phyloP scores from a whole-genome alignment of 2,113 vertebrate genomes.

The Aldabrachelys gigantea region DNA sequence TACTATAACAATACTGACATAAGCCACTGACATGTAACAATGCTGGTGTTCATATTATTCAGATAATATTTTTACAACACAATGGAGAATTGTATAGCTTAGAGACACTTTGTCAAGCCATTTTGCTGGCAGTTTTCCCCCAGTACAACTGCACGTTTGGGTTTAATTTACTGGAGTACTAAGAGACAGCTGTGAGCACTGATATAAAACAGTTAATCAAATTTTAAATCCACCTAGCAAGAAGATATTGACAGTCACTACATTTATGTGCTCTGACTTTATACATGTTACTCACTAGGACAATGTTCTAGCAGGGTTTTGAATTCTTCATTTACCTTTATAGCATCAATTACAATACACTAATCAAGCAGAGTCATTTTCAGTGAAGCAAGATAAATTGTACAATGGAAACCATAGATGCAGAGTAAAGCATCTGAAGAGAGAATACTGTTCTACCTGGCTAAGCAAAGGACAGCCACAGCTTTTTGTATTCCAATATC shows the following conservation, averaged over 20 bases:
- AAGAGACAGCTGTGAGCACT: background rate
- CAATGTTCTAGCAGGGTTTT: background rate
- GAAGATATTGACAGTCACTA: constrained; percentile 21
- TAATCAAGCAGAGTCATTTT: background rate
- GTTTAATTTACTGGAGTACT: constrained; percentile 29
- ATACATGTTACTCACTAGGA: background rate
- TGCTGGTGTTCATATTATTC: no score
- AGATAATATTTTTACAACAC: background rate
- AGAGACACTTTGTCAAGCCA: background rate
- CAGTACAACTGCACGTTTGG: background rate
- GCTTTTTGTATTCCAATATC: background rate
- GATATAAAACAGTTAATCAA: background rate
- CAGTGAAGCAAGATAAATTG: background rate
- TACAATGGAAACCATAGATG: background rate
- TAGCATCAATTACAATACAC: background rate
- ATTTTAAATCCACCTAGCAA: background rate
- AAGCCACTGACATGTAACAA: background rate
- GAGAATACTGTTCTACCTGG: background rate
- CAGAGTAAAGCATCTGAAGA: background rate
- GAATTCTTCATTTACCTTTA: background rate
- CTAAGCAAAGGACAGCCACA: background rate
- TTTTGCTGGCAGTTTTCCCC: background rate
- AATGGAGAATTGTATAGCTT: background rate
- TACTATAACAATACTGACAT: rapidly evolving
- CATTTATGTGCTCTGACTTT: background rate